Base-by-base conservation (phyloP, 2,113 vertebrate genomes). In the Morone chrysops region DNA sequence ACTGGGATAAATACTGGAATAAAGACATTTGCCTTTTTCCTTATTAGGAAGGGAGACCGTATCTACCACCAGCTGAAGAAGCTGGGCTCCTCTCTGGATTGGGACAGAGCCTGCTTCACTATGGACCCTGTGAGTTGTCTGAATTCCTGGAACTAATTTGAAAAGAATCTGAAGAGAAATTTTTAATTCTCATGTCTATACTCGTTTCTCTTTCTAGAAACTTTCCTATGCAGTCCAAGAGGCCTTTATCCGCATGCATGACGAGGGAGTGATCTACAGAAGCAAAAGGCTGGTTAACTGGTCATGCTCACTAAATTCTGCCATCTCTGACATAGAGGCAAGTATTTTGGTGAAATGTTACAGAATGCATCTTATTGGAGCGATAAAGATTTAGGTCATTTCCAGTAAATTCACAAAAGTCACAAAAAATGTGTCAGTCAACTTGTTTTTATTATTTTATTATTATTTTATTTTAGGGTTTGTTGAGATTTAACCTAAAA, bases 251-350 rank as follows among this genome's bases (percentile, higher is more conserved):
- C 95, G 94, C n/a, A 92, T 98, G 84, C 97, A 98, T 0, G 96
- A 97, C 1, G 95, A 97, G 7, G 97, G 96, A 0, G 92, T 96
- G 83, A 97, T 98, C 87, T 98, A 98, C 87, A 95, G 97, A 38
- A 97, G 97, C 92, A 97, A 96, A 68, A 95, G 97, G 40, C 96
- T 98, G 8, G 97, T 98, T 75, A 98, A 98, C 94, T 98, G 97
- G 97, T 98, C 97, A 79, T 98, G 97, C 80, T 95, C 95, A 3
- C 96, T 98, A 6, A 97, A 97, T 92, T 98, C 97, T 0, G 97
- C 97, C 84, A 98, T 98, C 94, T 98, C 97, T 0, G 97, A 98
- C 91, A 98, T 98, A 1, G 97, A 98, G 96, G 97, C 95, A 53
- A 56, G 94, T 79, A 14, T 63, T 43, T n/a, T 56, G 5, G 5